phyloP scores from a whole-genome alignment of 2,113 vertebrate species.

The Erythrocercus mccallii region DNA sequence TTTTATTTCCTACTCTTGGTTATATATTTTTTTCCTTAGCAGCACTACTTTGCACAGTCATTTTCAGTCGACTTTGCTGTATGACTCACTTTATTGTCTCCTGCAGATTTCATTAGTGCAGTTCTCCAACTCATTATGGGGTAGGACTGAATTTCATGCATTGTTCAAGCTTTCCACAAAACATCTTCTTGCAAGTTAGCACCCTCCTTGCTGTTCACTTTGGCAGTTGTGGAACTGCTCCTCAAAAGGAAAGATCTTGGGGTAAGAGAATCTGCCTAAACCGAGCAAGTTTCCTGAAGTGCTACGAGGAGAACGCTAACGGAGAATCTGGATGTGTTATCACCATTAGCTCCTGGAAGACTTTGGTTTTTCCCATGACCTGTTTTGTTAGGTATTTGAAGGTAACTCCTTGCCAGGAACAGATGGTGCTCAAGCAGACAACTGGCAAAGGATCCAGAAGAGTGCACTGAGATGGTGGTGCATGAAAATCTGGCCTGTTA shows the following conservation, averaged over 20 bases:
- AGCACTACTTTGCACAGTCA: background rate
- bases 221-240: background rate
- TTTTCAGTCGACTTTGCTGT: background rate
- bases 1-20: slow-evolving; percentile 35
- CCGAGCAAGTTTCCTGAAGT: background rate
- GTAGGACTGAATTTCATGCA: slow-evolving; percentile 29
- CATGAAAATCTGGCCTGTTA: background rate
- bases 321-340: background rate
- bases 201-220: background rate
- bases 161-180: slow-evolving; percentile 38
- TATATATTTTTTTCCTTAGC: background rate
- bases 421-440: slow-evolving; percentile 61
- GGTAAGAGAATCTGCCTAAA: background rate
- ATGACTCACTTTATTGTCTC: slow-evolving; percentile 62
- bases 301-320: background rate
- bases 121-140: slow-evolving; percentile 32
- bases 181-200: slow-evolving; percentile 24
- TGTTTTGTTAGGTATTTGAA: slow-evolving; percentile 52
- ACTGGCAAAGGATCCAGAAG: slow-evolving; percentile 42
- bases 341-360: slow-evolving; percentile 33
- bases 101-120: slow-evolving; percentile 63
- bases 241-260: background rate
- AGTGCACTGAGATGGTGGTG: slow-evolving; percentile 25
- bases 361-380: slow-evolving; percentile 37
- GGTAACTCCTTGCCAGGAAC: slow-evolving; percentile 58